Conservation (phyloP, 2,888 invertebrate species). For the Oscheius sp. region DNA sequence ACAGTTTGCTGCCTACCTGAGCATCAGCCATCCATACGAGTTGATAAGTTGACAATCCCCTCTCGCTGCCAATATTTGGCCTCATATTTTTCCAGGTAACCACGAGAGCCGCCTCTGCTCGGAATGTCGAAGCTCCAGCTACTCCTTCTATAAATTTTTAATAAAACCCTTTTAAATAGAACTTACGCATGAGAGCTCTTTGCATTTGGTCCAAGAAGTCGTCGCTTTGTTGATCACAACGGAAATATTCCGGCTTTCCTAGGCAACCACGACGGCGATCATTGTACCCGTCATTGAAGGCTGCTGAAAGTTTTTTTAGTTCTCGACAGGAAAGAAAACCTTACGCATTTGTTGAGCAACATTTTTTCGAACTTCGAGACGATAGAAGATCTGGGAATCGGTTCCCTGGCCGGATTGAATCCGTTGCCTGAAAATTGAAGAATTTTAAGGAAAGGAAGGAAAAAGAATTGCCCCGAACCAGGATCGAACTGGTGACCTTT, state of each 20-base stretch:
- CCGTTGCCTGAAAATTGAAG: slow-evolving; percentile 35
- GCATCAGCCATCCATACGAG: slow-evolving; percentile 81
- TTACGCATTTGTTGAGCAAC: slow-evolving; percentile 31
- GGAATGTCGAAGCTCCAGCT: slow-evolving; percentile 86
- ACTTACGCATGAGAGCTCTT: slow-evolving; percentile 35
- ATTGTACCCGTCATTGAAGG: not conserved
- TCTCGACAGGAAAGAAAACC: not conserved
- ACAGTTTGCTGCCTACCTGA: slow-evolving; percentile 81
- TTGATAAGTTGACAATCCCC: slow-evolving; percentile 78
- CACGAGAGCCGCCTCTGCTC: slow-evolving; percentile 87
- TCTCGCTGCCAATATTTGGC: slow-evolving; percentile 47
- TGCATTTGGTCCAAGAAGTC: slow-evolving; percentile 44
- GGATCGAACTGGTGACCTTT: slow-evolving; percentile 68
- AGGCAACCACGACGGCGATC: slow-evolving; percentile 31
- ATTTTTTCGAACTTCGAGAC: slow-evolving; percentile 39
- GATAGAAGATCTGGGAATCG: slow-evolving; percentile 38
- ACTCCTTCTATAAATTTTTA: slow-evolving; percentile 79
- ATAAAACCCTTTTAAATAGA: slow-evolving; percentile 12
- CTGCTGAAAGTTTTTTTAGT: slow-evolving; percentile 1
- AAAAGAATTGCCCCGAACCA: slow-evolving; percentile 54
- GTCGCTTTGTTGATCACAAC: slow-evolving; percentile 41
- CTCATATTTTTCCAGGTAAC: slow-evolving; percentile 95
- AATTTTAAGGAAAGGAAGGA: not conserved
- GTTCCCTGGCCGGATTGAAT: slow-evolving; percentile 39
- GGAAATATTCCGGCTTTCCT: slow-evolving; percentile 39